Base-by-base conservation (phyloP, 2,797 vertebrate species). In the Numenius phaeopus region DNA sequence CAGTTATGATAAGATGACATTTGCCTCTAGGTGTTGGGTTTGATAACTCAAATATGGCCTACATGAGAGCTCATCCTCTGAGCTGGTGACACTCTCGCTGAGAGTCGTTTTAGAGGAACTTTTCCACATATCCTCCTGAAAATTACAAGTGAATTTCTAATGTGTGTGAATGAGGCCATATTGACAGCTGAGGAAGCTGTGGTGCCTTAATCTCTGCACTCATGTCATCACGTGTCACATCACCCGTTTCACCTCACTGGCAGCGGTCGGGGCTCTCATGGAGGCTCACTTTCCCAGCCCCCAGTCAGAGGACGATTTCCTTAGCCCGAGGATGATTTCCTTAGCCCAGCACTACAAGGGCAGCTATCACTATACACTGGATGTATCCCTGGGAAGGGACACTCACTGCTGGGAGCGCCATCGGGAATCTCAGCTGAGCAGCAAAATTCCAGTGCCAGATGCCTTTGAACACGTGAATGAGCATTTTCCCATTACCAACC, bases 11-110 rank as follows among this genome's bases (percentile, higher is more conserved):
- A 88, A 88, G 54, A 71, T 94, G 89, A 71, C 86, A 72, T 94
- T 95, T 96, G 94, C 90, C 94, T 96, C 91, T 58, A 92, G 92
- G 57, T 85, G 77, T 94, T 96, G 70, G 29, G 69, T 90, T 97
- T 87, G 84, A 86, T 96, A 90, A 94, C 54, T 86, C 49, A 73
- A 71, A 77, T 14, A 58, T 11, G 80, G 66, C 76, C 91, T 86
- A 92, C 79, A 69, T 61, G 75, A 88, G 70, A 0, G 52, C 42
- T 79, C 1, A 2, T 71, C 72, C 69, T 70, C 65, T 78, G 34
- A 93, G 83, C 62, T 14, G 3, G 30, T 10, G 5, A 71, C 61
- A 30, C 44, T 50, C 46, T 22, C 2, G 3, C 10, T 61, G 61
- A 76, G 87, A 87, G 44, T 14, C 0, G 0, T 50, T 88, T 89